Conservation (phyloP, 2,113 vertebrate genomes). For the Sardina pilchardus region DNA sequence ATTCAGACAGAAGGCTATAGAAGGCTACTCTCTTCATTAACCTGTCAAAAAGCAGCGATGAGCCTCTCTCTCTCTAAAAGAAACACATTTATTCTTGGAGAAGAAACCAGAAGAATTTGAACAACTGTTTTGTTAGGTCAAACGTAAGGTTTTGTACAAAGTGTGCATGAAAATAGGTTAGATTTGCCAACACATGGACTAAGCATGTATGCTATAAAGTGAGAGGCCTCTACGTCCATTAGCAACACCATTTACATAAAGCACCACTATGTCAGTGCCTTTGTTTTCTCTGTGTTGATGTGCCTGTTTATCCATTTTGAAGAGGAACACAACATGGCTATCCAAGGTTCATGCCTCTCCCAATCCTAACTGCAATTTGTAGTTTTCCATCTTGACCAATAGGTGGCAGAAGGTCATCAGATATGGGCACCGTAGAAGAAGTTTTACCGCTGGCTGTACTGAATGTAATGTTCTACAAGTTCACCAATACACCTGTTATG, state of each 20-base stretch:
- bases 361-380: neutral
- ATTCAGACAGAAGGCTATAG: neutral
- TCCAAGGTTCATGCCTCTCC: neutral
- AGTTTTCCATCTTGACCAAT: conserved; percentile 4
- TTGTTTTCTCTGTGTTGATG: neutral
- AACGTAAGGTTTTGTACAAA: too few relatives aligned
- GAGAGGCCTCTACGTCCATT: neutral
- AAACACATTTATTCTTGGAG: too few relatives aligned
- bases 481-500: too few relatives aligned
- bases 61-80: too few relatives aligned
- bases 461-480: too few relatives aligned
- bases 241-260: neutral
- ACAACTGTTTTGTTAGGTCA: too few relatives aligned
- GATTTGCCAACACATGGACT: too few relatives aligned
- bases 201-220: neutral
- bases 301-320: neutral
- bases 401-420: conserved; percentile 6
- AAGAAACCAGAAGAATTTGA: too few relatives aligned
- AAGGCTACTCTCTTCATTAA: too few relatives aligned
- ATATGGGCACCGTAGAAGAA: neutral
- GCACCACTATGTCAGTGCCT: neutral
- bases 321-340: neutral
- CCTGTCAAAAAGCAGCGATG: too few relatives aligned
- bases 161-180: too few relatives aligned
- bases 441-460: too few relatives aligned